Base-by-base conservation (phyloP, 2,888 invertebrate species). In the Protula sp. region DNA sequence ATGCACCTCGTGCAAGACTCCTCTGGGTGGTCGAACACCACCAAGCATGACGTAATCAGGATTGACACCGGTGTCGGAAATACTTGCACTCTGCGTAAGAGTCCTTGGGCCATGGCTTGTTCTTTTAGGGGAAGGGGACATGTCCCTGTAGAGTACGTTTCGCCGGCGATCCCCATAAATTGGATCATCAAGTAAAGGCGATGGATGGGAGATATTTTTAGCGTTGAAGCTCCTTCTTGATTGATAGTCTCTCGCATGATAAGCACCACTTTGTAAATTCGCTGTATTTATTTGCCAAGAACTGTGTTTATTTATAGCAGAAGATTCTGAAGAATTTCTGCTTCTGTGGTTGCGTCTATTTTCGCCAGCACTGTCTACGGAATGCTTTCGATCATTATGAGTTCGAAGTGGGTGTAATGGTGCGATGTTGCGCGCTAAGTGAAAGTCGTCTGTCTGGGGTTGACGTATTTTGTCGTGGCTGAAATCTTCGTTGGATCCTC, bases 401-500 rank as follows among this genome's bases (percentile, higher is more conserved):
- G 38, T 38, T 19, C 38, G 38, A 19, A 9, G 9, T 9, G 38
- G 38, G 9, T 14, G 19, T 38, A 9, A 19, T 9, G 38, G 19
- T 19, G 38, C 9, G 19, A 14, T 19, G 9, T 9, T 19, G 9
- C 9, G 19, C 38, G 9, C 9, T 14, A 38, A 19, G 19, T 38
- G 38, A 14, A 19, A 38, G 38, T 38, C 19, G 38, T 38, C 9
- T 9, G 38, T 19, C 19, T 9, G 38, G 9, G 38, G 38, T 19
- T 38, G 38, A 14, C 19, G 9, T 9, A 38, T 38, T 14, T 38
- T 9, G 9, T 38, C 38, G 19, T 38, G 38, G 19, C 38, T 38
- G 24, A 50, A 50, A 9, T 50, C 50, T 5, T 50, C 50, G 24
- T 50, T 50, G 50, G 50, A 50, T n/a, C 50, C 50, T 5, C 50